phyloP scores from a whole-genome alignment of 1,140 invertebrate species.

The Drosophila santomea region DNA sequence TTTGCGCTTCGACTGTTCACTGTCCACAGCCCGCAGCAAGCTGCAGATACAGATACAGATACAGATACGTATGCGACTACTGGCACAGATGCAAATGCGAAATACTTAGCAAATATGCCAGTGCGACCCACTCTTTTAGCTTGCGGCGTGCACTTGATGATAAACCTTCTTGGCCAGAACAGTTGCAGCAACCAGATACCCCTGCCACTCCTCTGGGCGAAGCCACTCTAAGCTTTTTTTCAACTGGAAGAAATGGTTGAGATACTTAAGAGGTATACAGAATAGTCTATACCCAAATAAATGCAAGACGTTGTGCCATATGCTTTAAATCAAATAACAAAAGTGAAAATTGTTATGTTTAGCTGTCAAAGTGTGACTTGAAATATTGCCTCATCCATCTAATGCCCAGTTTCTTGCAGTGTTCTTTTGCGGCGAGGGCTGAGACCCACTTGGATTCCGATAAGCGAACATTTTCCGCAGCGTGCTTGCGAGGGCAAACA shows the following conservation, averaged over 20 bases:
- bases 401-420: not conserved
- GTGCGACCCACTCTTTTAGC: constrained; percentile 10
- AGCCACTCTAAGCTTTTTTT: not conserved
- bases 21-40: constrained; percentile 41
- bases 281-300: too few relatives aligned
- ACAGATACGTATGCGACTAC: constrained; percentile 10
- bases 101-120: constrained; percentile 31
- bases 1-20: constrained; percentile 51
- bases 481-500: constrained; percentile 42
- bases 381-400: not conserved
- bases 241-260: not conserved
- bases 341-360: too few relatives aligned
- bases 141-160: constrained; percentile 24
- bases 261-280: too few relatives aligned
- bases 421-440: constrained; percentile 13
- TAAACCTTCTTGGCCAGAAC: constrained; percentile 25
- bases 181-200: constrained; percentile 7
- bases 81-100: constrained; percentile 13
- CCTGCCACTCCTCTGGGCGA: not conserved
- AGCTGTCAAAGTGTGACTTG: too few relatives aligned
- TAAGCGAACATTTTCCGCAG: constrained; percentile 41
- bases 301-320: too few relatives aligned
- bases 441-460: constrained; percentile 28
- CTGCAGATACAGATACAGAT: constrained; percentile 29
- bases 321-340: too few relatives aligned